A percentile compares a stretch with the other conserved stretches of the same genome.
phyloP scores from a whole-genome alignment of 2,797 vertebrate species.

The Chlorospingus flavigularis region DNA sequence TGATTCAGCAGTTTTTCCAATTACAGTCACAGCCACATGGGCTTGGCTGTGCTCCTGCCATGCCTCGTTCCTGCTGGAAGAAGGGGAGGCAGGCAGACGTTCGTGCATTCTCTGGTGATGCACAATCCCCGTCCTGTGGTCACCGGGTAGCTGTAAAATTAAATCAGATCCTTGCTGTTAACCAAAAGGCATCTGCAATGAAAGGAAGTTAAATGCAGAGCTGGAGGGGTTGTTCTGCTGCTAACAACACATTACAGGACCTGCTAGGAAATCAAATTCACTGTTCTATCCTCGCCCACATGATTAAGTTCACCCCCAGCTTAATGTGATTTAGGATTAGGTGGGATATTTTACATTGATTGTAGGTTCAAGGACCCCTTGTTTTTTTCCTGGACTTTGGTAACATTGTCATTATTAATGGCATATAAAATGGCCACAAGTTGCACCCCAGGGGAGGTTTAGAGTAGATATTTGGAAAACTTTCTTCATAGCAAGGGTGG shows the following conservation, averaged over 20 bases:
- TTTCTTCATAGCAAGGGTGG: not conserved
- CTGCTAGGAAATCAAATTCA: not conserved
- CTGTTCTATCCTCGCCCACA: not conserved
- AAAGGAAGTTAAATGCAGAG: not conserved
- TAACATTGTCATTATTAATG: not conserved
- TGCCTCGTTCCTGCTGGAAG: not conserved
- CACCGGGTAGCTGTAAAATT: slow-evolving; percentile 20
- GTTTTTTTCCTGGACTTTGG: not conserved
- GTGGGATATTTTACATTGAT: not conserved
- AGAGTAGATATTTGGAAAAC: not conserved
- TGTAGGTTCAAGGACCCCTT: not conserved
- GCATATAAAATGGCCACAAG: not conserved
- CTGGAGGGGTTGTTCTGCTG: not conserved
- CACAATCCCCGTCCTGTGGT: slow-evolving; percentile 28
- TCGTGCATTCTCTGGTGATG: slow-evolving; percentile 17
- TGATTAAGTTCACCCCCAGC: not conserved
- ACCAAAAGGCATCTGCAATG: slow-evolving; percentile 34
- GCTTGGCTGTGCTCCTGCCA: not conserved
- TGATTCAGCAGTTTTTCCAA: slow-evolving; percentile 24
- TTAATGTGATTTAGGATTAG: not conserved
- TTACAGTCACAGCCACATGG: not conserved
- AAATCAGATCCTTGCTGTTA: slow-evolving; percentile 43
- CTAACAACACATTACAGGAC: not conserved
- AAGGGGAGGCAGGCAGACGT: not conserved
- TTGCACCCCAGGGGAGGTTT: not conserved